A percentile compares a stretch with the other conserved stretches of the same genome.
These are phyloP conservation scores for Bombus superbus DNA, from an alignment of 1,140 invertebrate species.

Conservation along the genomic window DNA sequence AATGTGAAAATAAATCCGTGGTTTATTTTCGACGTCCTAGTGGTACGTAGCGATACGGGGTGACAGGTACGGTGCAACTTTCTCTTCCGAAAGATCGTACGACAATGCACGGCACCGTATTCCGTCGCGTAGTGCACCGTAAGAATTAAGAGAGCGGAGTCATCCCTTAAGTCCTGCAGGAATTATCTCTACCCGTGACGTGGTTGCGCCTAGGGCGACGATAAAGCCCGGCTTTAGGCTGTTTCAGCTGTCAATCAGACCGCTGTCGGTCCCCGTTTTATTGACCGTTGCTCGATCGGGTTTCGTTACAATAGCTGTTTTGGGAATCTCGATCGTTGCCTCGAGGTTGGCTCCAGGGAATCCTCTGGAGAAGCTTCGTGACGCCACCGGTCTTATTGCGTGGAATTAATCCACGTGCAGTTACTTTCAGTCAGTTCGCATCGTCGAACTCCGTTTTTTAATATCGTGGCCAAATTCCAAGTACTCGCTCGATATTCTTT, in stretches of 20 bases:
- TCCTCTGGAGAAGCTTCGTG: neutral
- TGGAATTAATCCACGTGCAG: neutral
- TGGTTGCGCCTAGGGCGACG: constrained; percentile 32
- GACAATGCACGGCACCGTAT: too few relatives aligned
- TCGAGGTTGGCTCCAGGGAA: neutral
- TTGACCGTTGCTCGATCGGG: constrained; percentile 36
- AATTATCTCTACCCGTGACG: constrained; percentile 40
- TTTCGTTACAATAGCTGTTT: constrained; percentile 56
- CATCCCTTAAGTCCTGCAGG: constrained; percentile 42
- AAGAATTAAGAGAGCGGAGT: constrained; percentile 40
- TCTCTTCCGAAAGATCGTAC: neutral
- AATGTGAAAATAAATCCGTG: neutral
- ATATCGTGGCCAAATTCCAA: too few relatives aligned
- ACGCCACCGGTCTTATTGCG: neutral
- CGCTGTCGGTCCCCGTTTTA: constrained; percentile 41
- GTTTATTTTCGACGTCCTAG: neutral
- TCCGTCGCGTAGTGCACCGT: too few relatives aligned
- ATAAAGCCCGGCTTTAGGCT: constrained; percentile 46
- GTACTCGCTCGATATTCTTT: too few relatives aligned
- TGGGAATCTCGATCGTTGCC: constrained; percentile 10
- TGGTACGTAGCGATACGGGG: neutral
- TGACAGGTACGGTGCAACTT: neutral
- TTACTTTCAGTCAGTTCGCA: too few relatives aligned
- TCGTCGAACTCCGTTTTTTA: too few relatives aligned
- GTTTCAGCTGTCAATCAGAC: constrained; percentile 69